phyloP scores from a whole-genome alignment of 2,888 invertebrate species.

The Tupiocoris notatus region DNA sequence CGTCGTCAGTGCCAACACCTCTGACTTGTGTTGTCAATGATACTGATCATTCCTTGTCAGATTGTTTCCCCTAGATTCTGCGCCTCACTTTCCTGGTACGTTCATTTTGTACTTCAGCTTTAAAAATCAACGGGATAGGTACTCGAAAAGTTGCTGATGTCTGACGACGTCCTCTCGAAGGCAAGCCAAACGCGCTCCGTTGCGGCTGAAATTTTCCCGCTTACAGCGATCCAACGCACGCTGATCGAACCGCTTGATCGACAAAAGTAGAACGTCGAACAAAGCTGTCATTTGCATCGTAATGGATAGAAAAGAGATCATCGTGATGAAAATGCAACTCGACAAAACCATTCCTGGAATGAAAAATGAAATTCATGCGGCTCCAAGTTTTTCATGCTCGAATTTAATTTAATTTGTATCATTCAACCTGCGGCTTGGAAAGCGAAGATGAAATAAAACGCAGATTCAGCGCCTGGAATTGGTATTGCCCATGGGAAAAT shows the following conservation, averaged over 20 bases:
- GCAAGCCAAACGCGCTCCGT: neutral
- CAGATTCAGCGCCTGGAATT: neutral
- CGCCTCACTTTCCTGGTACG: too few relatives aligned
- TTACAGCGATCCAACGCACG: neutral
- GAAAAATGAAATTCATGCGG: neutral
- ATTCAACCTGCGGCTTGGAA: conserved; percentile 21
- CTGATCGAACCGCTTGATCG: neutral
- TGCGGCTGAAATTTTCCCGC: neutral
- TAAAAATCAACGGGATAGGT: too few relatives aligned
- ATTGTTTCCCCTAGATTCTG: too few relatives aligned
- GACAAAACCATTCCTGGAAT: conserved; percentile 6
- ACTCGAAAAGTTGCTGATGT: conserved; percentile 5
- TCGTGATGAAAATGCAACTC: neutral
- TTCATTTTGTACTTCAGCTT: too few relatives aligned
- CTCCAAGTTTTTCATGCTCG: neutral
- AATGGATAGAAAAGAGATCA: conserved; percentile 18
- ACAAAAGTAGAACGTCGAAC: conserved; percentile 12
- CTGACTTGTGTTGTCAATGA: too few relatives aligned
- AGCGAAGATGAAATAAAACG: neutral
- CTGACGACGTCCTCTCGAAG: neutral
- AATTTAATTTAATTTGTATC: neutral
- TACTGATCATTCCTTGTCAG: too few relatives aligned
- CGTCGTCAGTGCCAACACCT: too few relatives aligned
- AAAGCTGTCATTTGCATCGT: conserved; percentile 23
- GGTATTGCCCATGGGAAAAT: conserved; percentile 15